Percentiles rank a stretch among this genome's conserved stretches.
Evolutionary conservation across 2,113 vertebrate species (phyloP).

Genomic region (Rhynchopsitta pachyrhyncha): DNA sequence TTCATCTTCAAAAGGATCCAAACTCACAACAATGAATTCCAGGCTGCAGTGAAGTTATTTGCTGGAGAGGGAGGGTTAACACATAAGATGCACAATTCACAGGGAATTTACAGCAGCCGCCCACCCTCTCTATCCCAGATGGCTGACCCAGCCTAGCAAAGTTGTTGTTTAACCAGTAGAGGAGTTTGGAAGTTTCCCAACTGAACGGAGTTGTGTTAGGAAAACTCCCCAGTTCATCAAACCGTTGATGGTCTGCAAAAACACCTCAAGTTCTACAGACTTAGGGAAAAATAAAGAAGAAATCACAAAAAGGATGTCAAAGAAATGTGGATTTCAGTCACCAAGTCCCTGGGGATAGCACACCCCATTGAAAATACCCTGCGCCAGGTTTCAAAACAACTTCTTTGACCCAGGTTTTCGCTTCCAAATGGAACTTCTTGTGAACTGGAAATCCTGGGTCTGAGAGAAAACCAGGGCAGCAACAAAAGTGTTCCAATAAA

Average conservation of each 20-base stretch:
- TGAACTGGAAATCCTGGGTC: neutral
- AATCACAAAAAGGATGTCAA: neutral
- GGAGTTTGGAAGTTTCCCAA: constrained; percentile 37
- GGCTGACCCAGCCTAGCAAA: constrained; percentile 58
- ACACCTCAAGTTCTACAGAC: neutral
- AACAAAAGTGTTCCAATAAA: neutral
- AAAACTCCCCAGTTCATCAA: constrained; percentile 35
- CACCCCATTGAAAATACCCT: neutral
- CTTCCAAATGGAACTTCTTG: neutral
- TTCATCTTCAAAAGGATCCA: neutral
- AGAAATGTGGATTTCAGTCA: neutral
- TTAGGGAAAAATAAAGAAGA: neutral
- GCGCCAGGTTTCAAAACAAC: neutral
- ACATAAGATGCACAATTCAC: neutral
- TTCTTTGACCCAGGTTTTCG: neutral
- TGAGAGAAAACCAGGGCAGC: neutral
- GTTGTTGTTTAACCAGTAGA: constrained; percentile 52
- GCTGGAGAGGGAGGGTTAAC: constrained; percentile 40
- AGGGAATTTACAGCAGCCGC: constrained; percentile 27
- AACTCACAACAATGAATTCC: neutral
- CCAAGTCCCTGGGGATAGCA: neutral
- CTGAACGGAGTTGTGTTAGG: constrained; percentile 13
- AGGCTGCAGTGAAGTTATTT: constrained; percentile 7
- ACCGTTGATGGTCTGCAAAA: neutral
- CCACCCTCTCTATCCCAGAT: constrained; percentile 38